These are phyloP conservation scores for Hyla sarda DNA, from an alignment of 2,113 vertebrate genomes.

Conservation along the genomic window DNA sequence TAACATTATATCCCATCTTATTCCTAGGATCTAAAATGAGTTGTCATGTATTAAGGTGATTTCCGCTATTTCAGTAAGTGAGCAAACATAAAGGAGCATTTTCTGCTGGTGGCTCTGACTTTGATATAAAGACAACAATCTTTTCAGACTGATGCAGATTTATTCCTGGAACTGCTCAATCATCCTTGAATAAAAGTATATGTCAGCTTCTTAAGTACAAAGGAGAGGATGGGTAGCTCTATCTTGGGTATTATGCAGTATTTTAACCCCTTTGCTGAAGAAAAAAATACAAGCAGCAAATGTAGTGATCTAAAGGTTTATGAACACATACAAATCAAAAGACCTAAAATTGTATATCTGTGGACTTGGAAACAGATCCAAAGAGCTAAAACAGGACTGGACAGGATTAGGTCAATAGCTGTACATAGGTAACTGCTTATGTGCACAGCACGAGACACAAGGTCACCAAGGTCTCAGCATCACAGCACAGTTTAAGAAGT, in stretches of 20 bases:
- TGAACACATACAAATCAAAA: background rate
- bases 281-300: background rate
- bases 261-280: background rate
- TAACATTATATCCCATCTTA: background rate
- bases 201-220: conserved; percentile 45
- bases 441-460: background rate
- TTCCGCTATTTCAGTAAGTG: conserved; percentile 36
- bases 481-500: background rate
- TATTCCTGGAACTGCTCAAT: conserved; percentile 41
- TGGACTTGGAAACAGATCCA: background rate
- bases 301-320: background rate
- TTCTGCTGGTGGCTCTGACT: conserved; percentile 38
- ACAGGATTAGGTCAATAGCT: background rate
- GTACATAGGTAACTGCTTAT: background rate
- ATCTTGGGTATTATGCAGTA: background rate
- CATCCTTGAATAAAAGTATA: conserved; percentile 52
- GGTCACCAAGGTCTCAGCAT: background rate
- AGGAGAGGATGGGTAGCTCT: background rate
- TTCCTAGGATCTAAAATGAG: conserved; percentile 14
- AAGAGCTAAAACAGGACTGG: conserved; percentile 5
- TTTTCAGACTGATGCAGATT: conserved; percentile 30
- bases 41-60: conserved; percentile 35
- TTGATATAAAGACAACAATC: conserved; percentile 35
- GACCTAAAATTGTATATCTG: background rate
- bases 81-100: conserved; percentile 38